Base-by-base conservation (phyloP, 2,888 invertebrate species). In the Diarsia brunnea region DNA sequence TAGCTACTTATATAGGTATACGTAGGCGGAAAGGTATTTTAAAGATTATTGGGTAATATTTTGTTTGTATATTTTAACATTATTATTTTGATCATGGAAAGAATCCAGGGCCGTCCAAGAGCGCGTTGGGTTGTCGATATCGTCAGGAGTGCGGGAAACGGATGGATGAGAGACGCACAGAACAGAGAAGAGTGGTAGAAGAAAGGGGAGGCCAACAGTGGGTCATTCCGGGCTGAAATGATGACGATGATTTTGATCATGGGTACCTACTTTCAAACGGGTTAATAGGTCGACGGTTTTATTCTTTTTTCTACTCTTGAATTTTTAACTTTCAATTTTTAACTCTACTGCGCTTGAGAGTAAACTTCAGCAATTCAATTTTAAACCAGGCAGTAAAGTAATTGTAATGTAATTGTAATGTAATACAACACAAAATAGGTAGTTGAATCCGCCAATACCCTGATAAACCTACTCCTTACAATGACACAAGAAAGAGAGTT, bases 401-500 rank as follows among this genome's bases (percentile, higher is more conserved):
- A 58, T 49, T 19, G 31, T 49, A 16, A 53, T 31, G 24, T 4
- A 19, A n/a, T n/a, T n/a, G n/a, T 21, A 58, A 78, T 24, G 11
- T 49, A 27, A 51, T n/a, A 49, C 27, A 65, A 63, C 75, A 74
- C 11, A 61, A 85, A 80, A 82, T 81, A 86, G 75, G 68, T 78
- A 78, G 83, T 72, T 72, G 84, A 82, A 83, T 80, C 81, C 75
- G 78, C 75, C 87, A 86, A 89, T 87, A 89, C 83, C 85, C 87
- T 89, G 89, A 91, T 90, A 88, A 88, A 89, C 60, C 16, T 31
- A 31, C 87, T 85, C 81, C 82, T 78, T 79, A 89, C 89, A 90
- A 90, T 90, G 90, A 87, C 81, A 76, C 65, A 73, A 89, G 87
- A 91, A 89, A 89, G 85, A 90, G 88, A 91, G 88, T 89, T 91